These are phyloP conservation scores for Probaryconus sp. DNA, from an alignment of 1,140 invertebrate genomes.

Conservation along the genomic window DNA sequence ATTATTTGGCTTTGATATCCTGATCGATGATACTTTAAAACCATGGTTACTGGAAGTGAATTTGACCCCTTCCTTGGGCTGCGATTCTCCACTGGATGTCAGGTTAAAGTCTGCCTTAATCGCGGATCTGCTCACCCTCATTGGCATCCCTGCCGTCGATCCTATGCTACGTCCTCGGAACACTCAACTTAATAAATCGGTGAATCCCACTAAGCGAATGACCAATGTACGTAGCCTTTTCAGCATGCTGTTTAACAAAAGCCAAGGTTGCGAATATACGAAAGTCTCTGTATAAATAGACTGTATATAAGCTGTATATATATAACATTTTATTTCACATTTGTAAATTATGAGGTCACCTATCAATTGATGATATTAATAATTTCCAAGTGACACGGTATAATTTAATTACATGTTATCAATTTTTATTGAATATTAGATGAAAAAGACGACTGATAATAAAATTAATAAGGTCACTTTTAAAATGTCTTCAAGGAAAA, in stretches of 20 bases:
- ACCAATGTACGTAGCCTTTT: conserved; percentile 63
- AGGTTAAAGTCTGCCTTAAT: conserved; percentile 94
- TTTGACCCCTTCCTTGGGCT: conserved; percentile 94
- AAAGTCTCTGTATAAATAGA: neutral
- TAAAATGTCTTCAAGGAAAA: too few species aligned
- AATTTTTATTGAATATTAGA: too few species aligned
- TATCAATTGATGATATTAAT: too few species aligned
- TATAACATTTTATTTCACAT: too few species aligned
- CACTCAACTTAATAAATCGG: conserved; percentile 60
- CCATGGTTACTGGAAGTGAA: conserved; percentile 97
- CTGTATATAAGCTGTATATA: too few species aligned
- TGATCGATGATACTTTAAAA: conserved; percentile 93
- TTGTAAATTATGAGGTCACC: too few species aligned
- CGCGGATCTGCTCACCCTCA: conserved; percentile 92
- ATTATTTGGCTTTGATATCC: conserved; percentile 96
- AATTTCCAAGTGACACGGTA: too few species aligned
- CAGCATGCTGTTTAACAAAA: too few species aligned
- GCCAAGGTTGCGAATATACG: too few species aligned
- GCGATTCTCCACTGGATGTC: conserved; percentile 94
- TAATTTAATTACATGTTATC: too few species aligned
- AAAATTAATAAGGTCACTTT: too few species aligned
- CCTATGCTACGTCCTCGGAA: conserved; percentile 81
- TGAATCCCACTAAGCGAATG: conserved; percentile 67
- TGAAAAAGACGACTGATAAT: too few species aligned
- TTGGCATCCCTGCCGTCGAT: conserved; percentile 90